Conservation (phyloP, 1,140 invertebrate genomes). For the Watersipora subatra region DNA sequence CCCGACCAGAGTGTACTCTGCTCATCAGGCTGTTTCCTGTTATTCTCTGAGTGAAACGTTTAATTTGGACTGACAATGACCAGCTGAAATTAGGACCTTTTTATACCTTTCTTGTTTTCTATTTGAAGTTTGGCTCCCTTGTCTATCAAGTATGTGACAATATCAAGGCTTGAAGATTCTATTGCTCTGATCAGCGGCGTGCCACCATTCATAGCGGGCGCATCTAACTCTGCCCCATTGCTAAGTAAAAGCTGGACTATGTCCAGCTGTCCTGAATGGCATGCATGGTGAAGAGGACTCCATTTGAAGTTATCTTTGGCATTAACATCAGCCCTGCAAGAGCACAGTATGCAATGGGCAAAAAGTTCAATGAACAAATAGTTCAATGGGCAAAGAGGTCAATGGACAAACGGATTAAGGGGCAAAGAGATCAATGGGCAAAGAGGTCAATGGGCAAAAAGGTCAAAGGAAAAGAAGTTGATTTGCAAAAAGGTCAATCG, state of each 20-base stretch:
- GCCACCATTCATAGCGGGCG: slow-evolving; percentile 33
- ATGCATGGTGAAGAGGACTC: slow-evolving; percentile 41
- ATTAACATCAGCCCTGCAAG: slow-evolving; percentile 34
- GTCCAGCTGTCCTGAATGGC: slow-evolving; percentile 35
- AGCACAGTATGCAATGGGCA: not conserved
- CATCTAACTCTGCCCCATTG: slow-evolving; percentile 35
- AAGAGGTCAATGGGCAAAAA: too few relatives aligned
- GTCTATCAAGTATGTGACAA: slow-evolving; percentile 34
- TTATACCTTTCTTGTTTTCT: slow-evolving; percentile 36
- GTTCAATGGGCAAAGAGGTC: too few relatives aligned
- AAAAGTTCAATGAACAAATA: not conserved
- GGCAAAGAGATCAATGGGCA: too few relatives aligned
- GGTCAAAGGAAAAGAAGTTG: too few relatives aligned
- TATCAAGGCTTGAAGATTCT: slow-evolving; percentile 31
- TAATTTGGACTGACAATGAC: too few relatives aligned
- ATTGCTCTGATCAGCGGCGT: slow-evolving; percentile 40
- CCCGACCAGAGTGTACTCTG: too few relatives aligned
- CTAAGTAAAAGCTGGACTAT: slow-evolving; percentile 32
- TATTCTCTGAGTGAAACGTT: too few relatives aligned
- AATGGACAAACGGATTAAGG: too few relatives aligned
- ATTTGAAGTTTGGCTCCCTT: slow-evolving; percentile 35
- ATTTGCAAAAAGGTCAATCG: too few relatives aligned
- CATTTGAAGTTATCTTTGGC: slow-evolving; percentile 41
- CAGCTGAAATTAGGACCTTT: not conserved
- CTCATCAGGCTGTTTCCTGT: too few relatives aligned